Conservation (phyloP, 2,113 vertebrate genomes). For the Lepus timidus region DNA sequence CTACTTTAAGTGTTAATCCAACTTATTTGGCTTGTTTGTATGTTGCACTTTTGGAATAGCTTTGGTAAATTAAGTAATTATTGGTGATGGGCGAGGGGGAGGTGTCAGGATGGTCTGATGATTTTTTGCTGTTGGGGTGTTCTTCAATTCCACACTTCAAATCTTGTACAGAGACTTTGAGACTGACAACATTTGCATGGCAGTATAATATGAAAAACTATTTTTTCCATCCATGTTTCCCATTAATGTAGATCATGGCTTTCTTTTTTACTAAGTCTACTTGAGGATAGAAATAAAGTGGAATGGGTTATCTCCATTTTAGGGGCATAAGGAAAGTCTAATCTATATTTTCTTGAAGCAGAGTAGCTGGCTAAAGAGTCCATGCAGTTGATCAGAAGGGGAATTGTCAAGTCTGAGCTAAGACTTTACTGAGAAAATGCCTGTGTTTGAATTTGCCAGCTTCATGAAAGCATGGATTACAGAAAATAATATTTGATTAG, state of each 20-base stretch:
- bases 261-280: neutral
- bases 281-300: neutral
- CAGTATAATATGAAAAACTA: neutral
- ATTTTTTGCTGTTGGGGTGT: neutral
- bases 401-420: neutral
- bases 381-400: neutral
- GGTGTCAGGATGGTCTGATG: neutral
- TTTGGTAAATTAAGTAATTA: constrained; percentile 9
- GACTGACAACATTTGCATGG: neutral
- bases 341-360: neutral
- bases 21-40: neutral
- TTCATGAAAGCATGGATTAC: neutral
- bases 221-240: neutral
- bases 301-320: neutral
- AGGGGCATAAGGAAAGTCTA: neutral
- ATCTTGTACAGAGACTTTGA: constrained; percentile 37
- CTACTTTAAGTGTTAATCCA: neutral
- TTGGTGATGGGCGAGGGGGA: too few species aligned
- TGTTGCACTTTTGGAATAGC: neutral
- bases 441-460: neutral
- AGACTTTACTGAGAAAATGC: neutral
- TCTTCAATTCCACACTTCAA: neutral
- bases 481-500: neutral
- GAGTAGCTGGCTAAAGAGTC: neutral
- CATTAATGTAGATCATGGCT: neutral